A percentile compares a stretch with the other conserved stretches of the same genome.
phyloP scores from a whole-genome alignment of 2,113 vertebrate species.

The Hydrolagus affinis region DNA sequence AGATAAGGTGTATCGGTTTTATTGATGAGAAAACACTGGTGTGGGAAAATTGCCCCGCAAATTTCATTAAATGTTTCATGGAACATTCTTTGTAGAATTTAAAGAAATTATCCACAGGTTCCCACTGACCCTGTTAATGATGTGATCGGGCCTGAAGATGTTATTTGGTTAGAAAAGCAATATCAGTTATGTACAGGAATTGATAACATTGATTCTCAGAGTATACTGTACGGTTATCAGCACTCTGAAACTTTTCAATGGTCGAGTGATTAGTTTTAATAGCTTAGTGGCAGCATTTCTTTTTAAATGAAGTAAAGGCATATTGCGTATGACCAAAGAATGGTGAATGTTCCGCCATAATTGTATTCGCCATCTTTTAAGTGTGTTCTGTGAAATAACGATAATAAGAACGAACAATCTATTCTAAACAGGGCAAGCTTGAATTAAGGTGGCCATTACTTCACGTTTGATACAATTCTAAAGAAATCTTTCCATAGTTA shows the following conservation, averaged over 20 bases:
- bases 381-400: neutral
- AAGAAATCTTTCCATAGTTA: no score
- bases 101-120: neutral
- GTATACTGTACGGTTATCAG: neutral
- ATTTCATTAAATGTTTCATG: constrained; percentile 12
- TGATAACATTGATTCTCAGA: neutral
- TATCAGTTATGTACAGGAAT: neutral
- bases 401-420: neutral
- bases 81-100: neutral
- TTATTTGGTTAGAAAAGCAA: no score
- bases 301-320: neutral
- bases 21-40: constrained; percentile 22
- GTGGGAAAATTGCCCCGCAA: constrained; percentile 1
- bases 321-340: neutral
- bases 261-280: neutral
- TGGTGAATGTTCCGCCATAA: neutral
- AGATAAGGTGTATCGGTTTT: constrained; percentile 12
- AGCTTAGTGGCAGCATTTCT: neutral
- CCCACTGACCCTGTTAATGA: neutral
- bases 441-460: neutral
- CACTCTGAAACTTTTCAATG: constrained; percentile 19
- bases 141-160: no score
- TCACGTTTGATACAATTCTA: neutral
- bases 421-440: neutral
- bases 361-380: neutral